A percentile compares a stretch with the other conserved stretches of the same genome.
Evolutionary conservation across 2,113 vertebrate species (phyloP).

Genomic region (sheep (Ovis aries)): ARS-UI_Ramb_v3.0 NC_056061.1:86764001-86764500

Average conservation of each 20-base stretch:
- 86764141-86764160: neutral
- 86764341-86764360: accelerated
- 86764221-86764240: neutral
- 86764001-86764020: neutral
- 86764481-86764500: no score
- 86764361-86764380: neutral
- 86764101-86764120: neutral
- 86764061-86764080: neutral
- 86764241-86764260: neutral
- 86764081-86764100: neutral
- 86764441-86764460: neutral
- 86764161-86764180: neutral
- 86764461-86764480: accelerated
- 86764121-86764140: neutral
- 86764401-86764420: accelerated
- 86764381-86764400: neutral
- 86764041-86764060: neutral
- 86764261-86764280: neutral
- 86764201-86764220: accelerated
- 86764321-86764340: accelerated
- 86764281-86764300: neutral
- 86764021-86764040: neutral
- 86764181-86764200: neutral
- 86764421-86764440: accelerated
- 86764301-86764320: accelerated